A percentile compares a stretch with the other conserved stretches of the same genome.
These are phyloP conservation scores for Ceratotherium simum DNA, from an alignment of 2,113 vertebrate species.

Conservation along the genomic window DNA sequence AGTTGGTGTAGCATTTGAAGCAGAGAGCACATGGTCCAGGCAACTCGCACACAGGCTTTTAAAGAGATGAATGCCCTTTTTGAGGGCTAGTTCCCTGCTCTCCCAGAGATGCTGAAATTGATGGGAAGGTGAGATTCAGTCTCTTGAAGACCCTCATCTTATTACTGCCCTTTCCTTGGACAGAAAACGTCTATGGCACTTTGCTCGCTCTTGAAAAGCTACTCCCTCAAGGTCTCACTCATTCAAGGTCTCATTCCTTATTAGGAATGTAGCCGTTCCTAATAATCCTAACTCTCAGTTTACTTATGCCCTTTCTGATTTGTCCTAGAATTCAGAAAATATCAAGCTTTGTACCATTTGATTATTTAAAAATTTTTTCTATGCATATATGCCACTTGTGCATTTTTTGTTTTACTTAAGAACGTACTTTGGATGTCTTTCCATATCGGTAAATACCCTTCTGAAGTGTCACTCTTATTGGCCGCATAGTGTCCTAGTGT, in stretches of 20 bases:
- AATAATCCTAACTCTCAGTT: neutral
- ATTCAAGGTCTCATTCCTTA: neutral
- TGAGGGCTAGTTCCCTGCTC: neutral
- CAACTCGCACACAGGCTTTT: constrained; percentile 67
- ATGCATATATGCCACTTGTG: neutral
- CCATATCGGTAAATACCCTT: neutral
- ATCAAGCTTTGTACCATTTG: neutral
- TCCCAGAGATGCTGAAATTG: neutral
- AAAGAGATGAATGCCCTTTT: constrained; percentile 49
- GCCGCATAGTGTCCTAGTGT: neutral
- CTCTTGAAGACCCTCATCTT: neutral
- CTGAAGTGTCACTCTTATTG: neutral
- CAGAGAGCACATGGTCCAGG: constrained; percentile 63
- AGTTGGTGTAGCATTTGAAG: neutral
- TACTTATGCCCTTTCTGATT: neutral
- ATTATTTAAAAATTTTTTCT: neutral
- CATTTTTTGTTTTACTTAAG: neutral
- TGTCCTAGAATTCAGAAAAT: constrained; percentile 2
- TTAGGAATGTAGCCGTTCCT: neutral
- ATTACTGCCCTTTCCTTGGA: neutral
- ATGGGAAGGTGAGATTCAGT: neutral
- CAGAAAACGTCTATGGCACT: neutral
- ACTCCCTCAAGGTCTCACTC: neutral
- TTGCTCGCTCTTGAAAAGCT: neutral
- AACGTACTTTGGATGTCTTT: constrained; percentile 10